Evolutionary conservation across 1,140 invertebrate genomes (phyloP), one percentile per base, ranked within the genome.

Genomic region (Zaprionus africanus): DNA sequence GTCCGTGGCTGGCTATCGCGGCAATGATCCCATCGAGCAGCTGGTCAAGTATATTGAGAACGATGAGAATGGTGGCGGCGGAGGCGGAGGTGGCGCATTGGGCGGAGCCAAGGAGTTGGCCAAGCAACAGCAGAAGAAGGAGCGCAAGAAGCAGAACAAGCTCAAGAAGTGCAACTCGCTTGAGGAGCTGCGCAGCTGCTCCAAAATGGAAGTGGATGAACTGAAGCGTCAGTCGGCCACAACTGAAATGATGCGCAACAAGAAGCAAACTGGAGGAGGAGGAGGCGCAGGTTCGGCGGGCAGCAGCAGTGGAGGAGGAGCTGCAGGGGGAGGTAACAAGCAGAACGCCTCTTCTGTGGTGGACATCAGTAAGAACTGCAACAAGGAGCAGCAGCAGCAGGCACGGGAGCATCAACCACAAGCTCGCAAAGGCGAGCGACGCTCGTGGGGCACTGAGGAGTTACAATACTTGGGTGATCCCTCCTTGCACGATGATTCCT

Each of bases 161-260:
- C 69, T 96, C 26, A 95, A 95, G 79, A 95, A 95, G 76, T 94
- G 94, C 38, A 96, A 95, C 85, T 95, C 95, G 7, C 84, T 96
- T 41, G 95, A 96, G 82, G 95, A 96, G 91, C 94, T 96, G 82
- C 67, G 94, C 91, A 92, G 84, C 68, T 86, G 91, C 57, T 70
- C 92, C 17, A 92, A 93, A 71, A 88, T 92, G 67, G 92, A 92
- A 51, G 90, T 87, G 9, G 91, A 91, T 22, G 87, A 92, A 9
- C 65, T 91, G 9, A 90, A 94, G 92, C 74, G 66, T n/a, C 82
- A 91, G 31, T 74, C 91, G 15, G 91, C 84, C 4, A 92, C 91
- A 38, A 93, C 74, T 51, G 93, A 92, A 93, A 87, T 91, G 90
- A 72, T 93, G 91, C 81, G 92, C 78, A 92, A 81, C 62, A 91